Evolutionary conservation across 2,113 vertebrate genomes (phyloP).

Genomic region (Myanophis thanlyinensis): DNA sequence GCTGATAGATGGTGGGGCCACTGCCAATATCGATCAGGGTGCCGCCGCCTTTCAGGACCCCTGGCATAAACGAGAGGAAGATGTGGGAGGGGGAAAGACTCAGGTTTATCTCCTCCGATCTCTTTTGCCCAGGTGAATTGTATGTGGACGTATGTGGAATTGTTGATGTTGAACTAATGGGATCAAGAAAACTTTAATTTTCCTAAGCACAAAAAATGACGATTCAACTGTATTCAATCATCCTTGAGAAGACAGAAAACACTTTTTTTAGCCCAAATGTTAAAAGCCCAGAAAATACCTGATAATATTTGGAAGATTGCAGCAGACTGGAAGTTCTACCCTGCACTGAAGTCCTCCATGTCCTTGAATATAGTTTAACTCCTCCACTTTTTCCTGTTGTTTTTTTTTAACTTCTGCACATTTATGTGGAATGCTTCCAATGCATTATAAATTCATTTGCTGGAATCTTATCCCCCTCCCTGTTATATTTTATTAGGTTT

Average conservation of each 20-base stretch:
- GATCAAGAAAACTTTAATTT: not conserved
- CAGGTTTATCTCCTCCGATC: not conserved
- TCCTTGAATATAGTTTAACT: not conserved
- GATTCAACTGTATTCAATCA: not conserved
- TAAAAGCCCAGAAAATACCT: not conserved
- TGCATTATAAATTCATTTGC: not conserved
- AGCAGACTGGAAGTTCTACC: not conserved
- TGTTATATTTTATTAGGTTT: not conserved
- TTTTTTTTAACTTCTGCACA: not conserved
- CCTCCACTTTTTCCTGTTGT: not conserved
- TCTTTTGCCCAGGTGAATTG: not conserved
- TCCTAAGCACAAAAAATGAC: not conserved
- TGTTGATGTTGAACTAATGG: not conserved
- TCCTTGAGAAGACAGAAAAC: not conserved
- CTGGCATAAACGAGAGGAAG: not conserved
- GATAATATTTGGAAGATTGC: not conserved
- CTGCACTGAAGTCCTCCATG: not conserved
- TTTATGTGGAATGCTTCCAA: not conserved
- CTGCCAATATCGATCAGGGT: constrained; percentile 67
- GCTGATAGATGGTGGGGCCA: constrained; percentile 66
- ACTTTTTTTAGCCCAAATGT: not conserved
- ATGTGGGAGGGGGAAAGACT: not conserved
- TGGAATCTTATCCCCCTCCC: not conserved
- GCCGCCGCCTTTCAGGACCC: constrained; percentile 47
- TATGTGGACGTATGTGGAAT: too few species aligned